Percentiles rank a stretch among this genome's conserved stretches.
These are phyloP conservation scores for Eclectus roratus DNA, from an alignment of 2,113 vertebrate species.

Conservation along the genomic window DNA sequence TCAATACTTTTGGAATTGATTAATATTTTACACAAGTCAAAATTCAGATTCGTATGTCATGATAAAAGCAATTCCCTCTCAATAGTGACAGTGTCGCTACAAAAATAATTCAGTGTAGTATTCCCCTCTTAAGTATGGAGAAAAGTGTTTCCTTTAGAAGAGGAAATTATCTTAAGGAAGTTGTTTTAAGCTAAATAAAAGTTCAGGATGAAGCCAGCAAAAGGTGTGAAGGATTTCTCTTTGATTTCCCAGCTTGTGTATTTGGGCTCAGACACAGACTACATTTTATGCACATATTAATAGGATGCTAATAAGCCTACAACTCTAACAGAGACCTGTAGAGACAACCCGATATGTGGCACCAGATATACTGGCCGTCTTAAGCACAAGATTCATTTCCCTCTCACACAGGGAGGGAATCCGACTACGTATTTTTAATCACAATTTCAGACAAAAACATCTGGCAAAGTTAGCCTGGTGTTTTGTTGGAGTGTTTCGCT, in stretches of 20 bases:
- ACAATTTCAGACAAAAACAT: neutral
- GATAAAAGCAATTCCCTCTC: neutral
- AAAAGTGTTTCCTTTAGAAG: slow-evolving; percentile 71
- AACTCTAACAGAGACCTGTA: slow-evolving; percentile 41
- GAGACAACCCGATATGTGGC: slow-evolving; percentile 50
- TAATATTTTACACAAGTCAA: neutral
- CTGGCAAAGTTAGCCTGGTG: neutral
- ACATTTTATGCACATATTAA: slow-evolving; percentile 76
- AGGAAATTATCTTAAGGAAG: slow-evolving; percentile 79
- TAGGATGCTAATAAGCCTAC: slow-evolving; percentile 74
- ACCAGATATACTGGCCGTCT: neutral
- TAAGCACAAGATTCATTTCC: slow-evolving; percentile 5
- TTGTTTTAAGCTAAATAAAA: slow-evolving; percentile 77
- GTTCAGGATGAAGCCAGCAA: slow-evolving; percentile 75
- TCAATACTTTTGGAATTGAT: neutral
- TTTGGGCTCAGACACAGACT: slow-evolving; percentile 78
- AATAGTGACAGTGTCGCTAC: neutral
- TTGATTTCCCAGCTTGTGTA: slow-evolving; percentile 84
- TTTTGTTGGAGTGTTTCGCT: neutral
- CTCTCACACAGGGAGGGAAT: neutral
- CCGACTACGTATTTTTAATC: neutral
- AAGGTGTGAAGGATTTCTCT: slow-evolving; percentile 75
- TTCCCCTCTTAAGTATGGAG: slow-evolving; percentile 70
- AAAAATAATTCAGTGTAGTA: slow-evolving; percentile 40
- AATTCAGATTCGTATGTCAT: neutral